Base-by-base conservation (phyloP, 2,113 vertebrate species). In the Scophthalmus maximus region DNA sequence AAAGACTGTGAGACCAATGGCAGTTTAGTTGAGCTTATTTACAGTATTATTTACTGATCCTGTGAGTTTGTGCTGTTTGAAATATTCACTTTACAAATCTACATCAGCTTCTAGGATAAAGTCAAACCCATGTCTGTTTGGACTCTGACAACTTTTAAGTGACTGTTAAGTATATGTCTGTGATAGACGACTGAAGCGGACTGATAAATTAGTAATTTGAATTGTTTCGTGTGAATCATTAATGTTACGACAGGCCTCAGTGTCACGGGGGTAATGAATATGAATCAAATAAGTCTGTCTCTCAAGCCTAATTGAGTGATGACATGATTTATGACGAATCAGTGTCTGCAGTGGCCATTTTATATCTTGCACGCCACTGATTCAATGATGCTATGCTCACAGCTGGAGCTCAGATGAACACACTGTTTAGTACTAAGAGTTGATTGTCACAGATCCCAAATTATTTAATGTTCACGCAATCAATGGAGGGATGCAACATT, bases 161-260 rank as follows among this genome's bases (percentile, higher is more conserved):
- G 25, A 38, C 26, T 57, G 22, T 32, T 50, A 32, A 61, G 42
- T 36, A 10, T 36, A 40, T 22, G 20, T 20, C n/a, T 34, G 46
- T 20, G 46, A 63, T 55, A 42, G 59, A 72, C 30, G 34, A 55
- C 27, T 52, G 10, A 47, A 66, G 49, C 49, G 30, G 46, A 20
- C 26, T 40, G 14, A 23, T 38, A 51, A 62, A 63, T 74, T 8
- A 73, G 66, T 67, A 34, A 78, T 53, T 51, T 27, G 47, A 30
- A 49, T 67, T 68, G 73, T 81, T 61, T 53, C 25, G 20, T 40
- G 38, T 77, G 27, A 63, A 74, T 70, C 51, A 59, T 81, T 78
- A 20, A 74, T 72, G 38, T 53, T n/a, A 25, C 1, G 32, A 59
- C 61, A 68, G 65, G 50, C 36, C 34, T 78, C 66, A 63, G 66